Evolutionary conservation across 2,113 vertebrate genomes (phyloP).

Genomic region (Antechinus flavipes): DNA sequence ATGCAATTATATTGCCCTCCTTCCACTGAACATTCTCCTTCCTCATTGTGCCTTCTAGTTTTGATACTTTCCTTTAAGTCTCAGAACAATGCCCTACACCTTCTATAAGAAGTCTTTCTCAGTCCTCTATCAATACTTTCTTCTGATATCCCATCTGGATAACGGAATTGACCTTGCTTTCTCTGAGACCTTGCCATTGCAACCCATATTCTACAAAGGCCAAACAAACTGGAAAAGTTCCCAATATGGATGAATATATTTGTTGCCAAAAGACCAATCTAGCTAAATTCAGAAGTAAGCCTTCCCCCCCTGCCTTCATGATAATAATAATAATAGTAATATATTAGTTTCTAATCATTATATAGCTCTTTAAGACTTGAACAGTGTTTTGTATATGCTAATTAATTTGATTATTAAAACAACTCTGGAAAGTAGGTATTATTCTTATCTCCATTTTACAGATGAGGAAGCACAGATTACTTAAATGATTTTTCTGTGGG

Average conservation of each 20-base stretch:
- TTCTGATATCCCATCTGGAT: background rate
- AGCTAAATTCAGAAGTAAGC: background rate
- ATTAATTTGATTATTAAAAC: background rate
- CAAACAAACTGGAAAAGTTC: background rate
- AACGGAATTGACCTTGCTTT: background rate
- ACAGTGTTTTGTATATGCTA: background rate
- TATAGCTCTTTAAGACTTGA: background rate
- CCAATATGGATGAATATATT: background rate
- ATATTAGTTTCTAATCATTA: background rate
- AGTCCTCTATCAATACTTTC: background rate
- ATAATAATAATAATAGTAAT: background rate
- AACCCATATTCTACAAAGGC: background rate
- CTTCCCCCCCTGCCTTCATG: background rate
- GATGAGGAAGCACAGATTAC: background rate
- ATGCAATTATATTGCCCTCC: background rate
- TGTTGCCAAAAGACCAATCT: background rate
- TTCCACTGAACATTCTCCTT: background rate
- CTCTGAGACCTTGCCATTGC: background rate
- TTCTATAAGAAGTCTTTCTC: background rate
- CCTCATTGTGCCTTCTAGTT: background rate
- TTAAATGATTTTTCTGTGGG: background rate
- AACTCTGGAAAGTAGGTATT: background rate
- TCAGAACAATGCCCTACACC: background rate
- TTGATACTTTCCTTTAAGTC: background rate
- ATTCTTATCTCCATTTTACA: slow-evolving; percentile 13